Conservation (phyloP, 2,797 vertebrate genomes). For the Thalassophryne amazonica region DNA sequence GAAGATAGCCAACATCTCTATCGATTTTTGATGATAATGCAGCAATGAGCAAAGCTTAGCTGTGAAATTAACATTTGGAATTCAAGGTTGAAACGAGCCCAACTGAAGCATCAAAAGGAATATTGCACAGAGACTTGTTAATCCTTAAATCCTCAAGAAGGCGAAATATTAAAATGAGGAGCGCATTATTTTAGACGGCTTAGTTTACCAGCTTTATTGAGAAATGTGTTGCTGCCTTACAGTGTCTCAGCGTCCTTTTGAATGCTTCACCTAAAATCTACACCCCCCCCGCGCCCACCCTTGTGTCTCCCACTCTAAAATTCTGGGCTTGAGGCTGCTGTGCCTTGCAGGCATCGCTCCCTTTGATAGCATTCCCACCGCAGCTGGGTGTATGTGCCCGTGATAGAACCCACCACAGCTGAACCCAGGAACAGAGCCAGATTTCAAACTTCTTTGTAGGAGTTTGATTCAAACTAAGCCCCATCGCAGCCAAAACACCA, state of each 20-base stretch:
- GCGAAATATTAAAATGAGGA: slow-evolving; percentile 51
- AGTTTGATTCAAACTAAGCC: slow-evolving; percentile 61
- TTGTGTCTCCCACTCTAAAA: slow-evolving; percentile 65
- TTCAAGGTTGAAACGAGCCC: slow-evolving; percentile 60
- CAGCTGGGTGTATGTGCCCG: slow-evolving; percentile 53
- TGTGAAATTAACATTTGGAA: slow-evolving; percentile 53
- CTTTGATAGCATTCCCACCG: slow-evolving; percentile 76
- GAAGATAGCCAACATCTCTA: no score
- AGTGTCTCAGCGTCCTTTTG: slow-evolving; percentile 32
- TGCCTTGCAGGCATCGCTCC: slow-evolving; percentile 71
- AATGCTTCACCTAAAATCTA: slow-evolving; percentile 48
- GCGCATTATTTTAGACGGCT: slow-evolving; percentile 55
- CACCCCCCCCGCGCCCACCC: slow-evolving; percentile 33
- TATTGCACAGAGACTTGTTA: slow-evolving; percentile 36
- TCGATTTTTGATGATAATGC: slow-evolving; percentile 18
- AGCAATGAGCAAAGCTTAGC: slow-evolving; percentile 33
- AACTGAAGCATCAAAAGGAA: slow-evolving; percentile 37
- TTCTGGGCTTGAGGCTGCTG: slow-evolving; percentile 71
- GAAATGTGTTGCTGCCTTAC: slow-evolving; percentile 38
- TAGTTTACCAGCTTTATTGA: slow-evolving; percentile 49
- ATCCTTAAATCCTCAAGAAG: slow-evolving; percentile 50
- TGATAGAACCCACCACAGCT: slow-evolving; percentile 63
- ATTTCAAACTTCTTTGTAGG: slow-evolving; percentile 72
- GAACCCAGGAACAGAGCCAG: slow-evolving; percentile 59
- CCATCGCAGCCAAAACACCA: slow-evolving; percentile 52